Percentiles rank a stretch among this genome's conserved stretches.
These are phyloP conservation scores for Myxocyprinus asiaticus DNA, from an alignment of 2,113 vertebrate genomes.

Conservation along the genomic window DNA sequence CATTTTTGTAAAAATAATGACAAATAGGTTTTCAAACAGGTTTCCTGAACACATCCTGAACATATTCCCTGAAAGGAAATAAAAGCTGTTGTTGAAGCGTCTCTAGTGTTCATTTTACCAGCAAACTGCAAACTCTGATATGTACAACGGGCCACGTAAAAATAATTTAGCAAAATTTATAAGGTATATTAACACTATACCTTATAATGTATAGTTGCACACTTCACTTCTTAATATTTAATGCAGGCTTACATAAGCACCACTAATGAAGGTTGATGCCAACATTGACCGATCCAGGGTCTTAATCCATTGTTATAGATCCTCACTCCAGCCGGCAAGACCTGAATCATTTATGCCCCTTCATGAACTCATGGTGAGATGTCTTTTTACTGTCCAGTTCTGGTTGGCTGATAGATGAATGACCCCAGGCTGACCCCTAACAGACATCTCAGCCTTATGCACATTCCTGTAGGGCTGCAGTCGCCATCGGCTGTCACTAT, in stretches of 20 bases:
- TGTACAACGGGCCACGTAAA: too few relatives aligned
- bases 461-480: slow-evolving; percentile 29
- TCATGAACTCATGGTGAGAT: slow-evolving; percentile 67
- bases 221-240: too few relatives aligned
- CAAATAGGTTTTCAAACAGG: too few relatives aligned
- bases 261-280: neutral
- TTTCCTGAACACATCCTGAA: too few relatives aligned
- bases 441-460: slow-evolving; percentile 40
- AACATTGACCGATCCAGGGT: neutral
- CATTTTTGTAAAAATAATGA: too few relatives aligned
- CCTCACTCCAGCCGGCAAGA: slow-evolving; percentile 55
- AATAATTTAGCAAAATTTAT: too few relatives aligned
- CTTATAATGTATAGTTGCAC: too few relatives aligned
- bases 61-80: too few relatives aligned
- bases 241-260: neutral
- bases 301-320: slow-evolving; percentile 40
- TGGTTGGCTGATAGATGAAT: slow-evolving; percentile 61
- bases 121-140: too few relatives aligned
- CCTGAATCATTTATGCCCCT: slow-evolving; percentile 67
- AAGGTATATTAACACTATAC: too few relatives aligned
- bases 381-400: slow-evolving; percentile 69
- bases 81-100: too few relatives aligned
- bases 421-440: slow-evolving; percentile 54
- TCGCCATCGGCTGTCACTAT: slow-evolving; percentile 46
- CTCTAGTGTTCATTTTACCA: too few relatives aligned